Evolutionary conservation across 1,140 invertebrate species (phyloP), one percentile per base, ranked within the genome.

Genomic region (Caenorhabditis briggsae): DNA sequence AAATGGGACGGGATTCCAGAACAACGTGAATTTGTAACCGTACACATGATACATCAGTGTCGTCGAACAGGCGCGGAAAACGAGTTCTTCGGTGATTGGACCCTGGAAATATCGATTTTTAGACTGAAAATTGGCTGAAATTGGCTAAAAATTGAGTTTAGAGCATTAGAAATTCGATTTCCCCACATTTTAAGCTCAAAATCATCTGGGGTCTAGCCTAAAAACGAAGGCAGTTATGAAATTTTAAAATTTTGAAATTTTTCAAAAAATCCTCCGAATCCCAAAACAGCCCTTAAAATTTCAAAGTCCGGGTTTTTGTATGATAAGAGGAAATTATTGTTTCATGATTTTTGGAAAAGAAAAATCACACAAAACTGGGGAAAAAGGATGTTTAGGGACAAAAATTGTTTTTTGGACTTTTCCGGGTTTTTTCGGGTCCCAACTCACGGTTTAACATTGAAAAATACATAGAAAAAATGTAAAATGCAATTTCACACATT

Each of bases 1-100:
- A n/a, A 85, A 85, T n/a, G 65, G 65, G 14, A 85, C 33, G 12
- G 84, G 64, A 33, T 23, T 65, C 12, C 74, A 8, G 5, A 70
- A 33, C 12, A 74, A 53, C 8, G 84, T 78, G 12, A 50, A 18
- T 25, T 16, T 25, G 8, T 43, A 46, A 7, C 61, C 43, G 1
- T 53, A 58, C 18, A 64, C 61, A 20, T 70, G 50, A 48, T 64
- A 64, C 61, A 85, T 61, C 2, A 85, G 84, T 0, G 84, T 53
- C 0, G 65, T 48, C 2, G 84, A 59, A 50, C 84, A 85, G 3
- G 61, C 65, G 5, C 84, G 84, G 46, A 74, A 85, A 2, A 78
- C 84, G 50, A 85, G 53, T 41, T 85, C 84, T 23, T 85, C 84
- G n/a, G 84, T 85, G 25, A 85, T 78, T 53, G 84, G 84, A 58